Evolutionary conservation across 2,888 invertebrate species (phyloP), one percentile per base, ranked within the genome.

Genomic region (Xiphydria camelus): DNA sequence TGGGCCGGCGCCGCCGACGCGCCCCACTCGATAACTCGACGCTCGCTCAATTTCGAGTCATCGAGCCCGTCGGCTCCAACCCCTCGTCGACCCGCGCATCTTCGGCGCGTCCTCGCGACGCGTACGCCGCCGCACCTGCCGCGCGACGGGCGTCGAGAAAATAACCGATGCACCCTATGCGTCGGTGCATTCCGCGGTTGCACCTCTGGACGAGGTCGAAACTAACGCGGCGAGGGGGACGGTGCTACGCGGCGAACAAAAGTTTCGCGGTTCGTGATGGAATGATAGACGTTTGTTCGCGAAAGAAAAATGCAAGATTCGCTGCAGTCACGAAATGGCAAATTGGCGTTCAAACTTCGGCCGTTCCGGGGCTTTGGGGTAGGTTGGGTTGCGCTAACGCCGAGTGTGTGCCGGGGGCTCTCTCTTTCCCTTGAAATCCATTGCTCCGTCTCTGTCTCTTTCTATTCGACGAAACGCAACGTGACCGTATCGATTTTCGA

Each of bases 251-350:
- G 29, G 18, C 14, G 21, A 29, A 38, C 14, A 67, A 73, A 75
- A 75, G 64, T 74, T 75, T 68, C 33, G 58, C 62, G 62, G 53
- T 73, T 69, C 75, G 74, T 73, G 75, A 74, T 75, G 68, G 73
- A 73, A 73, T 75, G 75, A 75, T 75, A 75, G 75, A 74, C 75
- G 73, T 73, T 72, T 73, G 74, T 75, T 75, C 58, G 58, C 54
- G 61, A 71, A 75, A 75, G 75, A 75, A 75, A 75, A 75, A 75
- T 75, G 73, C 75, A 75, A 75, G 75, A 75, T 75, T 75, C 68
- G 65, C 70, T 71, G 70, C 73, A 75, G 75, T 75, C 75, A 75
- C 75, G 75, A 74, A 74, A 75, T 73, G 72, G 73, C 73, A 73
- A 75, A 75, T 73, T 73, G 68, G 70, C 72, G 75, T 73, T 73